These are phyloP conservation scores for Tychaedon coryphoeus DNA, from an alignment of 2,113 vertebrate species.

Conservation along the genomic window DNA sequence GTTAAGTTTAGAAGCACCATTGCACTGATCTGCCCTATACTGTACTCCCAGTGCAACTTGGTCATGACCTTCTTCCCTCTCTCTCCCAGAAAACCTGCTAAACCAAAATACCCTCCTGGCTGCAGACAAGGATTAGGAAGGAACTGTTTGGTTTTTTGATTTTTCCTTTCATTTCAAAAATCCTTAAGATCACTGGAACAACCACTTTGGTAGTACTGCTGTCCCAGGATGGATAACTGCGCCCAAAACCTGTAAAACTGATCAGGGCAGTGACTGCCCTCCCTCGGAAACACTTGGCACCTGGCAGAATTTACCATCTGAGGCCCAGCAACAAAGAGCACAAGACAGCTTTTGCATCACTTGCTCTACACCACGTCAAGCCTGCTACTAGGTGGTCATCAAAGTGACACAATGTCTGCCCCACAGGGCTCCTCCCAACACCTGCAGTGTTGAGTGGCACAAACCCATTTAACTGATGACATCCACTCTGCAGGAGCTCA, in stretches of 20 bases:
- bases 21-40: neutral
- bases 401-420: accelerated
- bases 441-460: neutral
- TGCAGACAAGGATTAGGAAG: neutral
- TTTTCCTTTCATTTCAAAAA: neutral
- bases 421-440: neutral
- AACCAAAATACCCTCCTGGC: neutral
- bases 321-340: neutral
- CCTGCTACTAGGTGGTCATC: neutral
- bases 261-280: neutral
- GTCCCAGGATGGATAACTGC: neutral
- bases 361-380: neutral
- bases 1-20: neutral
- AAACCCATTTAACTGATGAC: neutral
- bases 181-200: neutral
- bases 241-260: neutral
- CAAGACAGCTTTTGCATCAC: neutral
- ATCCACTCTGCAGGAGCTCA: neutral
- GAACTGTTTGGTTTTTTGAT: neutral
- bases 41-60: accelerated
- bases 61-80: neutral
- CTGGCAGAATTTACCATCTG: neutral
- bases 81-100: neutral
- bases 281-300: neutral
- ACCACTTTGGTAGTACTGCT: neutral